phyloP scores from a whole-genome alignment of 2,888 invertebrate genomes.

The Drosophila tanythrix region DNA sequence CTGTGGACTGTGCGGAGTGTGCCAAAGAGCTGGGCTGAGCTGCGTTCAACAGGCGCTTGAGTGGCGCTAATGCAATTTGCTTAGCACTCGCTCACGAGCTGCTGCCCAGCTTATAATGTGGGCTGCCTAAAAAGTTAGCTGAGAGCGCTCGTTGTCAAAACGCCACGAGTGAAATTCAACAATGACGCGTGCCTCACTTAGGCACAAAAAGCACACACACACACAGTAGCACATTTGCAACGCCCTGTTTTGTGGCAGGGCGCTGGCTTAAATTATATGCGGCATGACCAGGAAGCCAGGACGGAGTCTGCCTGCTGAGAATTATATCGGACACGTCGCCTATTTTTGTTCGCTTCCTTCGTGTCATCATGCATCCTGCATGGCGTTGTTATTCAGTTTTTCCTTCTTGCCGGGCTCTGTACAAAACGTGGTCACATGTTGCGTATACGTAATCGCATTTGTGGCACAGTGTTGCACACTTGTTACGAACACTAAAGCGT shows the following conservation, averaged over 20 bases:
- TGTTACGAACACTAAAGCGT: constrained; percentile 51
- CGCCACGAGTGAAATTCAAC: constrained; percentile 39
- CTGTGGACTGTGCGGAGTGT: constrained; percentile 1
- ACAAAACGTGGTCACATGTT: constrained; percentile 56
- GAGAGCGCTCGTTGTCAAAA: constrained; percentile 13
- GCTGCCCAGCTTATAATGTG: constrained; percentile 32
- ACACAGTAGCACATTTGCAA: background rate
- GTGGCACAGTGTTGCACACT: constrained; percentile 67
- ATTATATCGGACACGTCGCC: constrained; percentile 6
- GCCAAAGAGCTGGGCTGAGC: background rate
- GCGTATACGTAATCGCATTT: constrained; percentile 77
- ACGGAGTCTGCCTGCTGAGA: constrained; percentile 6
- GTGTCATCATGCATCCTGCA: constrained; percentile 11
- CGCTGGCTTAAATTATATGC: constrained; percentile 34
- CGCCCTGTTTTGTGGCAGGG: constrained; percentile 13
- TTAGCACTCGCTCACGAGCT: constrained; percentile 14
- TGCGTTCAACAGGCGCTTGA: constrained; percentile 27
- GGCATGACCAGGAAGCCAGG: constrained; percentile 28
- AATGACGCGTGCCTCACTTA: constrained; percentile 51
- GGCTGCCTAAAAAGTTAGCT: constrained; percentile 15
- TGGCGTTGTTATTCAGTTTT: constrained; percentile 34
- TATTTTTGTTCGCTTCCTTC: background rate
- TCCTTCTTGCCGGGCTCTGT: constrained; percentile 1
- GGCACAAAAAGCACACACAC: constrained; percentile 6
- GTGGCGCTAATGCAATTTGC: constrained; percentile 54